Evolutionary conservation across 2,113 vertebrate genomes (phyloP).

Genomic region (Fulica atra): DNA sequence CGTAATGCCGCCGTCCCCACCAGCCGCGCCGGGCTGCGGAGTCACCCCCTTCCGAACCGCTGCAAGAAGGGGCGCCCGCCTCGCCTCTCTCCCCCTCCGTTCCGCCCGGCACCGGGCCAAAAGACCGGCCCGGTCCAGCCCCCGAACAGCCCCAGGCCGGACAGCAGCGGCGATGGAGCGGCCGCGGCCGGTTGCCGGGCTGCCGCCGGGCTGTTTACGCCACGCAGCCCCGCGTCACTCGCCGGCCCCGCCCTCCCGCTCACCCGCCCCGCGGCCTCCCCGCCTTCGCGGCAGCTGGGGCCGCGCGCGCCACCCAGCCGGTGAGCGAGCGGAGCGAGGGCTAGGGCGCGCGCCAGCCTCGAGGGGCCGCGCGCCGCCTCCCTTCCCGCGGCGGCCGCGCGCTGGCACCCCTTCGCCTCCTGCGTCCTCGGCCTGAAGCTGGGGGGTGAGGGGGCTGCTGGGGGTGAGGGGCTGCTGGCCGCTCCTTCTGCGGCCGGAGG

Average conservation of each 20-base stretch:
- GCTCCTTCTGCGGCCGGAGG: too few relatives aligned
- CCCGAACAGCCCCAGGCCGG: neutral
- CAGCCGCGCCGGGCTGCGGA: neutral
- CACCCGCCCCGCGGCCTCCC: neutral
- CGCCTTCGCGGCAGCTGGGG: neutral
- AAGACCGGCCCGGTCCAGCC: too few relatives aligned
- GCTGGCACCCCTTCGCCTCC: accelerated
- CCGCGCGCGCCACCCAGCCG: neutral
- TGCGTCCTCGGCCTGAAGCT: too few relatives aligned
- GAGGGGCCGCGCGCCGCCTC: too few relatives aligned
- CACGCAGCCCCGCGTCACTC: neutral
- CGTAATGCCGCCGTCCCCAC: neutral
- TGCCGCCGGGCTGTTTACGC: neutral
- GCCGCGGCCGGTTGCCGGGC: neutral
- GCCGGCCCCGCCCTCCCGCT: neutral
- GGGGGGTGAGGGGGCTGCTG: too few relatives aligned
- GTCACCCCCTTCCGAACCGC: neutral
- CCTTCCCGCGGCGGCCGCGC: neutral
- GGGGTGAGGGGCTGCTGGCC: too few relatives aligned
- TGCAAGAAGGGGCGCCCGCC: neutral
- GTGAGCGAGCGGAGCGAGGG: too few relatives aligned
- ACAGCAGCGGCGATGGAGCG: accelerated
- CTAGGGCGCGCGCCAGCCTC: neutral
- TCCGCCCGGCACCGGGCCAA: too few relatives aligned
- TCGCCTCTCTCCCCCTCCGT: neutral